phyloP scores from a whole-genome alignment of 1,140 invertebrate genomes.

The Drosophila funebris region DNA sequence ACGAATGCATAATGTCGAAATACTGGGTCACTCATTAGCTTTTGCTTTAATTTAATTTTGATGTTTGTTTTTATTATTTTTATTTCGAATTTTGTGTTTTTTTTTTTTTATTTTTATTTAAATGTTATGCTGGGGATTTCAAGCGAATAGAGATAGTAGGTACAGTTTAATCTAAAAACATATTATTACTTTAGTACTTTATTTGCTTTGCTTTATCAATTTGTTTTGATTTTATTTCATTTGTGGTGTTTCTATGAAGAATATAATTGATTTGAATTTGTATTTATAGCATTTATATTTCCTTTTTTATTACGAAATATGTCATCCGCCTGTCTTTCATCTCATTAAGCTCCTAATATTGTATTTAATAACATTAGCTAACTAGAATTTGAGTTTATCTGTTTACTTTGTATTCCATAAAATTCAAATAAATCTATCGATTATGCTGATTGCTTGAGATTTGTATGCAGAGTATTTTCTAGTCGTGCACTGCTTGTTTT shows the following conservation, averaged over 20 bases:
- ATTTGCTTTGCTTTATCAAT: conserved; percentile 14
- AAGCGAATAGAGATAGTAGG: background rate
- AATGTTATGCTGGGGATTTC: background rate
- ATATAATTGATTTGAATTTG: background rate
- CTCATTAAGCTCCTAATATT: too few relatives aligned
- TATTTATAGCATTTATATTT: too few relatives aligned
- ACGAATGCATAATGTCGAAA: conserved; percentile 8
- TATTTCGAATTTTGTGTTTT: background rate
- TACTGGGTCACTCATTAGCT: conserved; percentile 12
- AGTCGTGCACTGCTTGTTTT: background rate
- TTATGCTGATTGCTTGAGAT: background rate
- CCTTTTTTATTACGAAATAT: background rate
- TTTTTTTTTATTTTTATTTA: background rate
- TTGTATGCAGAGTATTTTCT: background rate
- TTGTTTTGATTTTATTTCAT: background rate
- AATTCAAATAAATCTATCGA: too few relatives aligned
- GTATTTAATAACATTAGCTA: too few relatives aligned
- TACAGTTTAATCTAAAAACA: conserved; percentile 24
- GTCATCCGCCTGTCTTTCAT: too few relatives aligned
- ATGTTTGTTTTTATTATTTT: conserved; percentile 1
- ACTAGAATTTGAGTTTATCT: too few relatives aligned
- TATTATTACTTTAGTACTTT: background rate
- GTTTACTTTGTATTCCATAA: too few relatives aligned
- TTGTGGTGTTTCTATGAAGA: background rate
- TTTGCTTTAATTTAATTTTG: too few relatives aligned